Base-by-base conservation (phyloP, 64 coral and sea anemone genomes). In the Pocillopora verrucosa region DNA sequence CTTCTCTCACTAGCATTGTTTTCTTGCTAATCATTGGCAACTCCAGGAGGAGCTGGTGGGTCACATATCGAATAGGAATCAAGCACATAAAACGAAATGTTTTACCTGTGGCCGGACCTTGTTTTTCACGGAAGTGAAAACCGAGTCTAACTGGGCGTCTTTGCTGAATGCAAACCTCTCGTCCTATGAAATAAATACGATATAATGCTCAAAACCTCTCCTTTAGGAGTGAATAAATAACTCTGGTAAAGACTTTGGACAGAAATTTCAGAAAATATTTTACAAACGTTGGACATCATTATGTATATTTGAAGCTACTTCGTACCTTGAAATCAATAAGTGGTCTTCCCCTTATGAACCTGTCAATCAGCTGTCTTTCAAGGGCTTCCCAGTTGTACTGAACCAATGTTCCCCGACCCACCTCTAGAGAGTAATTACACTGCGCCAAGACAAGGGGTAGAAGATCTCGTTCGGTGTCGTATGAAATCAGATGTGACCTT, bases 331-430 rank as follows among this genome's bases (percentile, higher is more conserved):
- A 94, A 36, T 94, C 87, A 89, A 94, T 77, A 2, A 94, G 59
- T 1, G 30, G 57, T 78, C 87, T 84, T 79, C 92, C 79, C 60
- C 87, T 30, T 22, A 94, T 82, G 13, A 94, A 73, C 80, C 92
- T 94, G 74, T 94, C 92, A 78, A 94, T 83, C 79, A 94, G 68
- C 34, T 94, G 92, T 69, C 92, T 87, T 59, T 92, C 80, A 22
- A 92, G 34, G 10, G 80, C 80, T 37, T 80, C 34, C 92, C 92
- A 94, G 85, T 94, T 78, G 78, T 94, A 94, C 38, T 89, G 79
- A 14, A 94, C 87, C 20, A 77, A 72, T 10, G 92, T 89, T 61
- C 92, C 92, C 41, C 82, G 72, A 24, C 87, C 92, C 61, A 89
- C 87, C 26, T 94, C 92, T 38, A 94, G 74, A 10, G 92, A 94